These are phyloP conservation scores for Siniperca chuatsi DNA, from an alignment of 2,113 vertebrate genomes.

Conservation along the genomic window DNA sequence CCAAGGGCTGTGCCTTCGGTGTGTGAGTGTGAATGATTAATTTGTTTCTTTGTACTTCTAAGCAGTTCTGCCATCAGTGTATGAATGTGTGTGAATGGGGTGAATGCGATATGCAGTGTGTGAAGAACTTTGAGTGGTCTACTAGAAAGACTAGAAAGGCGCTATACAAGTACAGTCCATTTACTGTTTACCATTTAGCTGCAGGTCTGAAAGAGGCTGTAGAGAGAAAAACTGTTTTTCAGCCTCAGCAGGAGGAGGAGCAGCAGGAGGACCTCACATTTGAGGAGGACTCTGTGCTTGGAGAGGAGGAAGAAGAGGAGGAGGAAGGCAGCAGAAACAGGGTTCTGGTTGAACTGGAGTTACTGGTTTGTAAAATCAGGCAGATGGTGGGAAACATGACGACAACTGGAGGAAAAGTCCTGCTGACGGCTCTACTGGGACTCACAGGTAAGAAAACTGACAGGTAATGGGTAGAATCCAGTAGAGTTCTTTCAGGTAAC, in stretches of 20 bases:
- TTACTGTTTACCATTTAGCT: too few relatives aligned
- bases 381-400: slow-evolving; percentile 91
- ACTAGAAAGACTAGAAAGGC: too few relatives aligned
- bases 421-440: slow-evolving; percentile 92
- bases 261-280: slow-evolving; percentile 88
- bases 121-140: too few relatives aligned
- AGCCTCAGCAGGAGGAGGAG: slow-evolving; percentile 56
- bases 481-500: too few relatives aligned
- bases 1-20: too few relatives aligned
- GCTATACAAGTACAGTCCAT: too few relatives aligned
- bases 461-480: not conserved
- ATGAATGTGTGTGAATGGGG: too few relatives aligned
- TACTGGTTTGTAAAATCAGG: slow-evolving; percentile 87
- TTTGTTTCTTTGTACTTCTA: too few relatives aligned
- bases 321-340: slow-evolving; percentile 84
- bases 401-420: slow-evolving; percentile 91
- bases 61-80: too few relatives aligned
- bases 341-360: slow-evolving; percentile 87
- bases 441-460: slow-evolving; percentile 66
- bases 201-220: not conserved
- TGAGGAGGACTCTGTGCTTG: slow-evolving; percentile 85
- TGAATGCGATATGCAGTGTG: too few relatives aligned
- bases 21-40: too few relatives aligned
- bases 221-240: not conserved
- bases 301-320: slow-evolving; percentile 64